Evolutionary conservation across 2,797 vertebrate species (phyloP), one percentile per base, ranked within the genome.

Genomic region (Diplodus puntazzo): DNA sequence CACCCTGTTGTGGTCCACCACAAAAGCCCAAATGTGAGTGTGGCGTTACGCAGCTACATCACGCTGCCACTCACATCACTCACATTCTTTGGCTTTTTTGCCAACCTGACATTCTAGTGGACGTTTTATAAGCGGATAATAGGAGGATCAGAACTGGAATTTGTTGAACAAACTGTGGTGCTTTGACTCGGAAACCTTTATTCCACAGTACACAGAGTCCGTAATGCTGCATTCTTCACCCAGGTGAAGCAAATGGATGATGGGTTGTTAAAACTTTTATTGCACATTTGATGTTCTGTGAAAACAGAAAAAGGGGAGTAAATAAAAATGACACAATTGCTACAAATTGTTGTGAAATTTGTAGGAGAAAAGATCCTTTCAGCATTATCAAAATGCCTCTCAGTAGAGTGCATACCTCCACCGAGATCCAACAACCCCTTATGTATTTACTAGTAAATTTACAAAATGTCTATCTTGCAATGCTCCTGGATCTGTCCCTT

Each of bases 61-160:
- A 55, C 69, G 18, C 59, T 48, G 75, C 80, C 74, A 11, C 84
- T 75, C 73, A 11, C 89, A 87, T 90, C 73, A 3, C 11, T 87
- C 86, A 34, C 87, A 92, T 93, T 91, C 90, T 90, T 91, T 72
- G 77, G 77, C 73, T 39, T 88, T 90, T 90, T 83, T 90, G 88
- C 81, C 87, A 87, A 79, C 81, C 84, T 86, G 81, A 84, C 85
- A 87, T 90, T 84, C 80, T 83, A 1, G 54, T 63, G 78, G 68
- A 67, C 16, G 67, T 84, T 87, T 73, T 75, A 87, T 81, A 54
- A 77, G 55, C 53, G n/a, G 73, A 92, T 88, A 90, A 91, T 84
- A 84, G 89, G 83, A 88, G 89, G 88, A 92, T 93, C 90, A 90
- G 71, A 90, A 63, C 45, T 84, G 92, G 92, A 91, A 92, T 93